phyloP scores from a whole-genome alignment of 2,113 vertebrate species.

The Rhinolophus sinicus region DNA sequence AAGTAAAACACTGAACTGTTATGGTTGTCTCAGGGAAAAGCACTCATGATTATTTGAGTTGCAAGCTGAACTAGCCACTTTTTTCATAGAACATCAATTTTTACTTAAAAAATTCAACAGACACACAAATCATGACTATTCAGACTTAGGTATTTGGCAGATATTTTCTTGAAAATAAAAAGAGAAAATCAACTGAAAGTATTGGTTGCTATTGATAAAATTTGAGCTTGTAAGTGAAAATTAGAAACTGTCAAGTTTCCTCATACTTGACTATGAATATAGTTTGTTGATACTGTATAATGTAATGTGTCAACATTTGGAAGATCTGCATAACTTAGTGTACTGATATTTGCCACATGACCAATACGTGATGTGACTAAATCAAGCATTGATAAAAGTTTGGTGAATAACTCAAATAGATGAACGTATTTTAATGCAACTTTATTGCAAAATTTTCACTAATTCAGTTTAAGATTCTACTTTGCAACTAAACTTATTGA shows the following conservation, averaged over 20 bases:
- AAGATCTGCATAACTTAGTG: neutral
- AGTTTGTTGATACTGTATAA: neutral
- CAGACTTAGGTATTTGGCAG: neutral
- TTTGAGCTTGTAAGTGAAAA: constrained; percentile 27
- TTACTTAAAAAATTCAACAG: constrained; percentile 6
- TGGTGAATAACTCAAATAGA: neutral
- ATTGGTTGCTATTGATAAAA: neutral
- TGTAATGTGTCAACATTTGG: neutral
- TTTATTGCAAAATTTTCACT: neutral
- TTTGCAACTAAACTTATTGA: neutral
- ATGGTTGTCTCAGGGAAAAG: neutral
- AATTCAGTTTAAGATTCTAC: neutral
- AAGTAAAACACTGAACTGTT: neutral
- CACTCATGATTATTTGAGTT: neutral
- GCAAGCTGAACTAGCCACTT: neutral
- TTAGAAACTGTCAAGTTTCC: neutral
- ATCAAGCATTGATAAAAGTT: neutral
- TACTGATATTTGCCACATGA: neutral
- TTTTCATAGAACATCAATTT: neutral
- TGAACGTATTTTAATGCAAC: neutral
- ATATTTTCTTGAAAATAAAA: constrained; percentile 41
- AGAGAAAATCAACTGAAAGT: neutral
- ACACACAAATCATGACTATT: neutral
- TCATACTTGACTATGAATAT: neutral
- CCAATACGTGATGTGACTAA: neutral